Evolutionary conservation across 2,113 vertebrate species (phyloP).

Genomic region (Leptobrachium leishanense): DNA sequence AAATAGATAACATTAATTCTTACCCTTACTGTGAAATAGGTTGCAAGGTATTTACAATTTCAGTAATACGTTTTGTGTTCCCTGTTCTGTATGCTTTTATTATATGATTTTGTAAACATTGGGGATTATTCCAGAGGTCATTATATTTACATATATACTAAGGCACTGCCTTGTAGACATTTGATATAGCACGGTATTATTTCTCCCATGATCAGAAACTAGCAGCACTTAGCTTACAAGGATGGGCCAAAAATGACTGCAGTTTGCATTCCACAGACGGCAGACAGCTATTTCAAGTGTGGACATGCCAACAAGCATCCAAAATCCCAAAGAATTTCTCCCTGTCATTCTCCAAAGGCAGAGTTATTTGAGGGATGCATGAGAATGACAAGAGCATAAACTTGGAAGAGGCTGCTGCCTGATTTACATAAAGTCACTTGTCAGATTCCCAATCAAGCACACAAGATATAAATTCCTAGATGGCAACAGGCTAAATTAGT

Average conservation of each 20-base stretch:
- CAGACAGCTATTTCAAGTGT: constrained; percentile 44
- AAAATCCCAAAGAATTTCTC: constrained; percentile 40
- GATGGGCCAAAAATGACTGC: constrained; percentile 16
- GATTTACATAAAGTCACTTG: constrained; percentile 20
- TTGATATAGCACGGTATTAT: constrained; percentile 6
- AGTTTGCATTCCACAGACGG: constrained; percentile 39
- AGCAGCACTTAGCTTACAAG: constrained; percentile 11
- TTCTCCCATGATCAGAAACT: constrained; percentile 15
- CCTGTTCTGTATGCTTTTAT: too few relatives aligned
- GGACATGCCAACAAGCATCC: constrained; percentile 20
- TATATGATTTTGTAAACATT: too few relatives aligned
- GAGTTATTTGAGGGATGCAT: constrained; percentile 3
- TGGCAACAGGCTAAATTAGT: constrained; percentile 15
- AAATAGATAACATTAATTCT: too few relatives aligned
- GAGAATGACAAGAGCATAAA: neutral
- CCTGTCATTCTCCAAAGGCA: constrained; percentile 38
- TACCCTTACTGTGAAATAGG: too few relatives aligned
- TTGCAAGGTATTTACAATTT: too few relatives aligned
- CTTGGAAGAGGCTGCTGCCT: constrained; percentile 11
- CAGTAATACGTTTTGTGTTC: too few relatives aligned
- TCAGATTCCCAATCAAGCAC: constrained; percentile 23
- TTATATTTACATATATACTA: neutral
- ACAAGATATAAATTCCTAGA: constrained; percentile 24
- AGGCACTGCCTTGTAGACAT: neutral
- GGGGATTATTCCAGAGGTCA: too few relatives aligned